phyloP scores from a whole-genome alignment of 2,113 vertebrate genomes.

The Salvelinus namaycush region DNA sequence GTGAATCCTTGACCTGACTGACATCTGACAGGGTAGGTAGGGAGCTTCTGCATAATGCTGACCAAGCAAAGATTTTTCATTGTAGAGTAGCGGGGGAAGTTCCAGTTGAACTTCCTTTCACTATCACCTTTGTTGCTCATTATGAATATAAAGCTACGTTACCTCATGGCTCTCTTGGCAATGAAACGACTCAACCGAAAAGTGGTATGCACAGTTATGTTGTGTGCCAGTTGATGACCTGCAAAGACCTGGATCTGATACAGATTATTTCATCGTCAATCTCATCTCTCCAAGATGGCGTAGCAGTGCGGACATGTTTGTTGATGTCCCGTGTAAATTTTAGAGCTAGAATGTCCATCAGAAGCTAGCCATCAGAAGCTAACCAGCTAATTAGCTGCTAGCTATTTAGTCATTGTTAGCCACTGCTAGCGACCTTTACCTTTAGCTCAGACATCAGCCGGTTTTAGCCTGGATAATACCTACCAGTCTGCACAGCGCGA shows the following conservation, averaged over 20 bases:
- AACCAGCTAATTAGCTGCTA: too few species aligned
- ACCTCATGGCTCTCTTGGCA: background rate
- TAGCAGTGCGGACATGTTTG: too few species aligned
- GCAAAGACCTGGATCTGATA: background rate
- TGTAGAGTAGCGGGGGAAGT: background rate
- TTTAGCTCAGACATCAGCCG: too few species aligned
- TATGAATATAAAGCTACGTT: background rate
- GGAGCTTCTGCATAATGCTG: slow-evolving; percentile 5
- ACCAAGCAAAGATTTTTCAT: slow-evolving; percentile 7
- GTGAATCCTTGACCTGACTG: slow-evolving; percentile 28
- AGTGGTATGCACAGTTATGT: background rate
- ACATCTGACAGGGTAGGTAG: slow-evolving; percentile 14
- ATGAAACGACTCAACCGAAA: background rate
- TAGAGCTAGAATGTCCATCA: too few species aligned
- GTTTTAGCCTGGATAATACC: too few species aligned
- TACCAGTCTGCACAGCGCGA: too few species aligned
- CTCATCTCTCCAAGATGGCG: too few species aligned
- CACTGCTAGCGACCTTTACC: too few species aligned
- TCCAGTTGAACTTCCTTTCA: background rate
- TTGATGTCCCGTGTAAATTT: too few species aligned
- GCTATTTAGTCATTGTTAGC: too few species aligned
- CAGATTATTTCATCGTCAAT: background rate
- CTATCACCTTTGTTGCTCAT: background rate
- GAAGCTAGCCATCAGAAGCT: too few species aligned
- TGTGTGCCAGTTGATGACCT: background rate